A percentile compares a stretch with the other conserved stretches of the same genome.
These are phyloP conservation scores for Stegastes partitus DNA, from an alignment of 2,113 vertebrate genomes.

Conservation along the genomic window DNA sequence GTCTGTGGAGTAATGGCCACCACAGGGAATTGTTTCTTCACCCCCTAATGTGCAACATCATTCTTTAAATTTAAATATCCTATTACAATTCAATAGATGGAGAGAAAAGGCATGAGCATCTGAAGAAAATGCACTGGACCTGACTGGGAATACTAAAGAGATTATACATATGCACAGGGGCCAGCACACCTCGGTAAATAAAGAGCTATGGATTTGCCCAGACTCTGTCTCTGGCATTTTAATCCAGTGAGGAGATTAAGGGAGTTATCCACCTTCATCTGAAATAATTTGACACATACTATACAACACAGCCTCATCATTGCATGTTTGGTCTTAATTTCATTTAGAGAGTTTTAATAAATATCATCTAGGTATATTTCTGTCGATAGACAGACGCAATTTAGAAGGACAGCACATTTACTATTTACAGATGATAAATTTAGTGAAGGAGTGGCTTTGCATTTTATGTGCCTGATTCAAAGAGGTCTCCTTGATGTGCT, in stretches of 20 bases:
- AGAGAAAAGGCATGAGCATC: slow-evolving; percentile 63
- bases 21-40: slow-evolving; percentile 50
- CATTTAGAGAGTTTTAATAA: slow-evolving; percentile 20
- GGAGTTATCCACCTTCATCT: slow-evolving; percentile 73
- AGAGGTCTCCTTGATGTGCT: not conserved
- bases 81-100: slow-evolving; percentile 72
- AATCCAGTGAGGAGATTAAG: slow-evolving; percentile 82
- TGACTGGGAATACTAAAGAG: slow-evolving; percentile 84
- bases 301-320: slow-evolving; percentile 29
- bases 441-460: not conserved
- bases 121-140: slow-evolving; percentile 84
- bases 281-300: slow-evolving; percentile 61
- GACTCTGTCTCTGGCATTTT: slow-evolving; percentile 79
- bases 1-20: slow-evolving; percentile 50
- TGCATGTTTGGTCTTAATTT: slow-evolving; percentile 12
- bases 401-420: not conserved
- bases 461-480: slow-evolving; percentile 7
- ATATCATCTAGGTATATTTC: slow-evolving; percentile 12
- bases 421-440: not conserved
- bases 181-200: slow-evolving; percentile 64
- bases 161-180: slow-evolving; percentile 65
- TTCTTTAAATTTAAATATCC: slow-evolving; percentile 75
- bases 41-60: slow-evolving; percentile 65
- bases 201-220: slow-evolving; percentile 83
- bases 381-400: not conserved